phyloP scores from a whole-genome alignment of 2,797 vertebrate species.

The Neoniphon sammara region DNA sequence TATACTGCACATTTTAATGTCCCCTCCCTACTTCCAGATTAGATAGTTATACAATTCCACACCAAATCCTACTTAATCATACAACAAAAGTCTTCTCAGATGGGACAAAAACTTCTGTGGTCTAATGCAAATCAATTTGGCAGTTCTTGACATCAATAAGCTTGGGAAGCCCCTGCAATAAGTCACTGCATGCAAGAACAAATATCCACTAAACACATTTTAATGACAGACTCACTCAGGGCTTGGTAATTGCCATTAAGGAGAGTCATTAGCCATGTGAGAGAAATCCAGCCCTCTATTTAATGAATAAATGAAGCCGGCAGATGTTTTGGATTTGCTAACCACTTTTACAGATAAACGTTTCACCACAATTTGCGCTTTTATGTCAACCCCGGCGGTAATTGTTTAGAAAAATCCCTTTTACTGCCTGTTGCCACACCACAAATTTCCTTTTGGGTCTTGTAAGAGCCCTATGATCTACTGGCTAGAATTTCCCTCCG shows the following conservation, averaged over 20 bases:
- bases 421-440: constrained; percentile 41
- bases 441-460: constrained; percentile 65
- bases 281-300: constrained; percentile 56
- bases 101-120: constrained; percentile 7
- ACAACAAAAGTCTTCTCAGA: constrained; percentile 13
- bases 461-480: constrained; percentile 39
- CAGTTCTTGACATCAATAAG: constrained; percentile 55
- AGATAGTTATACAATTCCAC: neutral
- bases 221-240: constrained; percentile 69
- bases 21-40: too few relatives aligned
- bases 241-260: constrained; percentile 65
- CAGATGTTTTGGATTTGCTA: constrained; percentile 69
- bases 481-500: constrained; percentile 39
- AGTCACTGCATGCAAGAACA: constrained; percentile 59
- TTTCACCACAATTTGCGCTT: constrained; percentile 54
- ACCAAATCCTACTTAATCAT: constrained; percentile 7
- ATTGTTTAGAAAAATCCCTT: constrained; percentile 55
- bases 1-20: neutral
- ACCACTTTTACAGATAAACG: constrained; percentile 58
- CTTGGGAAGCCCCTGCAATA: constrained; percentile 37
- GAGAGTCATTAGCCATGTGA: constrained; percentile 62
- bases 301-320: constrained; percentile 66
- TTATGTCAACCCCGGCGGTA: constrained; percentile 42
- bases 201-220: constrained; percentile 74
- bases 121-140: constrained; percentile 50